Evolutionary conservation across 2,113 vertebrate genomes (phyloP).

Genomic region (Tachuris rubrigastra): DNA sequence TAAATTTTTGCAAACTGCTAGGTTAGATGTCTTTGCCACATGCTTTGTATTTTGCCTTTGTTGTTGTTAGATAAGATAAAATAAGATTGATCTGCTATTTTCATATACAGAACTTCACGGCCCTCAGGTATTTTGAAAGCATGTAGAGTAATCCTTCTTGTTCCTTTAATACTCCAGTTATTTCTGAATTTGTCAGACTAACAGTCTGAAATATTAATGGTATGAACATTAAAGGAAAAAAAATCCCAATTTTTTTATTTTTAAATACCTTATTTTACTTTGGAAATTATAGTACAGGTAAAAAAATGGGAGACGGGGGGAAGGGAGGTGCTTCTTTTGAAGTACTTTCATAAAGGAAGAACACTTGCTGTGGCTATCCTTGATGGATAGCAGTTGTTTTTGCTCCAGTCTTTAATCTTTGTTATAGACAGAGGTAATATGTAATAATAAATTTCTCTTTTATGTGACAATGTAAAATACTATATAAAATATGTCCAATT

Average conservation of each 20-base stretch:
- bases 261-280: neutral
- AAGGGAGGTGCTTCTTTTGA: neutral
- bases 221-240: neutral
- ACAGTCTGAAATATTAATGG: neutral
- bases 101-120: neutral
- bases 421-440: neutral
- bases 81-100: constrained; percentile 15
- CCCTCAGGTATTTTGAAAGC: neutral
- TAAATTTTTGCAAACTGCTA: neutral
- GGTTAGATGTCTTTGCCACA: neutral
- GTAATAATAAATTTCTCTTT: neutral
- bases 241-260: accelerated
- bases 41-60: constrained; percentile 7
- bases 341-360: neutral
- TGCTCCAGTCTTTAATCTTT: neutral
- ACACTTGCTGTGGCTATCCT: neutral
- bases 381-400: neutral
- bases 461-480: neutral
- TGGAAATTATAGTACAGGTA: neutral
- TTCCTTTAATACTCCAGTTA: neutral
- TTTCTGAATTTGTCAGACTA: neutral
- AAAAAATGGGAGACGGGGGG: accelerated
- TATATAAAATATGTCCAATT: neutral
- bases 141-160: neutral
- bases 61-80: constrained; percentile 10